phyloP scores from a whole-genome alignment of 2,888 invertebrate species.

The Drosophila lacicola region DNA sequence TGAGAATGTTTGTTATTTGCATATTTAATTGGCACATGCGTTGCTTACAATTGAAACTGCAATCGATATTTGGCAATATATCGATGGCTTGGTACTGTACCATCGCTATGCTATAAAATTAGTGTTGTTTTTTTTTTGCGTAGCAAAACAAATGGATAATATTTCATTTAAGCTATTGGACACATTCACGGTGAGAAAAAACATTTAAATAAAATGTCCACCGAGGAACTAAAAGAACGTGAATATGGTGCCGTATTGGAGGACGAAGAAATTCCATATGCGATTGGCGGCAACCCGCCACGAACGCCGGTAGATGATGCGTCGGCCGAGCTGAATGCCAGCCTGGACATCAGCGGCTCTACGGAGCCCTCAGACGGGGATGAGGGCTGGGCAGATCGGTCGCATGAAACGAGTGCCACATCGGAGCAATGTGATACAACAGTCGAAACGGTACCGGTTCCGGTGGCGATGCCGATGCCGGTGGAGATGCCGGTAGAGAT shows the following conservation, averaged over 20 bases:
- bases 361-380: constrained; percentile 39
- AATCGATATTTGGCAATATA: constrained; percentile 6
- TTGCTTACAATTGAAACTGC: background rate
- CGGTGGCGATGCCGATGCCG: background rate
- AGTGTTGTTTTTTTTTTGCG: constrained; percentile 15
- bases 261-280: constrained; percentile 8
- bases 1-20: background rate
- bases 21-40: background rate
- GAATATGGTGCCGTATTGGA: background rate
- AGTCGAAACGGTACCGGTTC: background rate
- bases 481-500: too few relatives aligned
- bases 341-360: constrained; percentile 52
- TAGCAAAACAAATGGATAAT: constrained; percentile 9
- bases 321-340: constrained; percentile 36
- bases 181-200: background rate
- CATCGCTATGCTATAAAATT: constrained; percentile 8
- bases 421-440: constrained; percentile 5
- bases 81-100: constrained; percentile 4
- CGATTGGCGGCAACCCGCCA: constrained; percentile 7
- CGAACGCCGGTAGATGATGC: constrained; percentile 49
- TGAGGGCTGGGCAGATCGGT: constrained; percentile 23
- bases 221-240: constrained; percentile 7
- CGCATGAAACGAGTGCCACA: constrained; percentile 17
- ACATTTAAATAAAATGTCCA: constrained; percentile 15
- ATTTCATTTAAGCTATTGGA: background rate